Evolutionary conservation across 2,797 vertebrate species (phyloP), one percentile per base, ranked within the genome.

Genomic region (Anableps anableps): DNA sequence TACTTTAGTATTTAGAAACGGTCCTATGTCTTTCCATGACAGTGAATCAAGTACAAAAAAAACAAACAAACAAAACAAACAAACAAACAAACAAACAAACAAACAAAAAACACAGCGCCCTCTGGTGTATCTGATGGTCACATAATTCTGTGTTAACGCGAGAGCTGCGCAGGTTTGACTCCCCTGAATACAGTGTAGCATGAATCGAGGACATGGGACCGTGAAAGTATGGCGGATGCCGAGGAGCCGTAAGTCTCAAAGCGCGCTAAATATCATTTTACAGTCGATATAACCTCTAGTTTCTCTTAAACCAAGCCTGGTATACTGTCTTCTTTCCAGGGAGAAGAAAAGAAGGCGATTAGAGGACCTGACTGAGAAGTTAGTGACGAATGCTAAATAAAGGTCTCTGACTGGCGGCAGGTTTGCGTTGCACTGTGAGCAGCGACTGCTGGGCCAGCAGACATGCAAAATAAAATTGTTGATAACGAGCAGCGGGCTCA

Each of bases 331-430:
- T 91, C 86, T 29, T 89, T 97, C 94, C 96, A 99, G 98, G 97
- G 97, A 98, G 97, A 98, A 98, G 98, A 99, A 99, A 99, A 98
- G 97, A 99, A 98, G 97, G 97, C 97, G 97, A 98, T 96, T 98
- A 97, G 98, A 98, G 96, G 98, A 99, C 97, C 96, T 97, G 96
- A 96, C 97, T 96, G 97, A 99, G 96, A 98, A 98, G 98, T 99
- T 98, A 98, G 98, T 98, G 97, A 94, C 96, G 95, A 95, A 94
- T 94, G 91, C 93, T 94, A 93, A 94, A 91, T 91, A 83, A 91
- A 92, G 91, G 88, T 93, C 88, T 90, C 89, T 92, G 90, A 90
- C 93, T 93, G 91, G 94, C 93, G 92, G 93, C 94, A 94, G 95
- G 91, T 91, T 94, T 93, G 93, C 93, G 93, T 93, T 95, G 92